A percentile compares a stretch with the other conserved stretches of the same genome.
These are phyloP conservation scores for Hermetia illucens DNA, from an alignment of 1,140 invertebrate genomes.

Conservation along the genomic window DNA sequence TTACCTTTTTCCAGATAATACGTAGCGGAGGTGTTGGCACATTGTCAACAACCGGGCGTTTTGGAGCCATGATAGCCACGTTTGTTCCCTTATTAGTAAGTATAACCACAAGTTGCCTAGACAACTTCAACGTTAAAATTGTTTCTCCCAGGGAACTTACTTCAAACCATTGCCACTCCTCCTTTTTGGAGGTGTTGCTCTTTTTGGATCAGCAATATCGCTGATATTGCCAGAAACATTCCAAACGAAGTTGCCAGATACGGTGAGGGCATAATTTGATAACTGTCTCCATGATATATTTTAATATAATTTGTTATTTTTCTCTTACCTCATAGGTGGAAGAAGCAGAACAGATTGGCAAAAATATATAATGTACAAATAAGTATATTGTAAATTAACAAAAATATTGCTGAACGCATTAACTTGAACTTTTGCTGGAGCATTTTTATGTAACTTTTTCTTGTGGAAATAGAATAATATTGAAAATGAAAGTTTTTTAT, in stretches of 20 bases:
- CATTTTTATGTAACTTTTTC: no score
- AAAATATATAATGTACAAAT: background rate
- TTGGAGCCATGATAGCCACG: constrained; percentile 46
- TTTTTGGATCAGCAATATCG: constrained; percentile 35
- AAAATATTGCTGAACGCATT: no score
- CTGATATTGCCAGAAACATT: constrained; percentile 44
- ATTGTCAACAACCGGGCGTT: constrained; percentile 41
- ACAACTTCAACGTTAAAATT: background rate
- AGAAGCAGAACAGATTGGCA: background rate
- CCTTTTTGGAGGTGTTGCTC: constrained; percentile 36
- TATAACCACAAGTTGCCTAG: constrained; percentile 4
- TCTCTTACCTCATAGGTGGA: no score
- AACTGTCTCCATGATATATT: background rate
- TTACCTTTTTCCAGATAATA: constrained; percentile 15
- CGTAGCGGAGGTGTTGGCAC: constrained; percentile 41
- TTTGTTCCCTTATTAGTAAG: constrained; percentile 41
- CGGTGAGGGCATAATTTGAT: constrained; percentile 10
- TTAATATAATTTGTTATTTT: constrained; percentile 1
- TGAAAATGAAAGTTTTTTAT: no score
- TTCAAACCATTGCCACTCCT: constrained; percentile 37
- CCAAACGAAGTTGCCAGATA: constrained; percentile 41
- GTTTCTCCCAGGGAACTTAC: constrained; percentile 30
- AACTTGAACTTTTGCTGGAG: no score
- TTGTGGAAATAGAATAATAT: no score
- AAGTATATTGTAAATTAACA: no score